Evolutionary conservation across 2,888 invertebrate species (phyloP), one percentile per base, ranked within the genome.

Genomic region (Tetrapedia diversipes): DNA sequence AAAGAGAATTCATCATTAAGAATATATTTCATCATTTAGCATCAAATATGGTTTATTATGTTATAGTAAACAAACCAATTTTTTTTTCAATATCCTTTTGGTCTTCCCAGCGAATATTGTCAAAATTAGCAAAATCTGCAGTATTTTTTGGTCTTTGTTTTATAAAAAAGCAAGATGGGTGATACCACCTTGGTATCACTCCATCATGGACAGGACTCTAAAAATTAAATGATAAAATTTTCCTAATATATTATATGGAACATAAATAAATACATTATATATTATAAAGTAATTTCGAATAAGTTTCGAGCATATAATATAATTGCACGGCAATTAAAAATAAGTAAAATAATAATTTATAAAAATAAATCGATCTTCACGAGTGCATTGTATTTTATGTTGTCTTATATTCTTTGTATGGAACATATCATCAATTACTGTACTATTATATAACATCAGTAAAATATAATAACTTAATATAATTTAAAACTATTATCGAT

Each of bases 171-270:
- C 99, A 99, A 0, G 93, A 92, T 74, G 94, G 94, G 92, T 99
- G 98, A 89, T 95, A 96, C 98, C 98, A 99, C 86, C 95, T 95
- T 0, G 97, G 94, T 84, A 95, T 94, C 91, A 96, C 97, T 0
- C 97, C 97, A 94, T 98, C 98, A 92, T 96, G 96, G 89, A 95
- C 94, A 0, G 96, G 95, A 16, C 97, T 97, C 97, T 98, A 90
- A 49, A 93, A 93, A 82, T 80, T 77, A 75, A 56, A 37, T n/a
- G 8, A 49, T 19, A 56, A 1, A 16, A 27, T 29, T 24, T 34
- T 47, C 6, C 24, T 32, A 16, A 27, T 45, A 1, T 2, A 10
- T 14, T 14, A 43, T 7, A 51, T 11, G 4, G 7, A 39, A n/a
- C 8, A 19, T 32, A n/a, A 11, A 14, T 41, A 19, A 10, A 29